Evolutionary conservation across 2,797 vertebrate species (phyloP).

Genomic region (Halcyon badia): DNA sequence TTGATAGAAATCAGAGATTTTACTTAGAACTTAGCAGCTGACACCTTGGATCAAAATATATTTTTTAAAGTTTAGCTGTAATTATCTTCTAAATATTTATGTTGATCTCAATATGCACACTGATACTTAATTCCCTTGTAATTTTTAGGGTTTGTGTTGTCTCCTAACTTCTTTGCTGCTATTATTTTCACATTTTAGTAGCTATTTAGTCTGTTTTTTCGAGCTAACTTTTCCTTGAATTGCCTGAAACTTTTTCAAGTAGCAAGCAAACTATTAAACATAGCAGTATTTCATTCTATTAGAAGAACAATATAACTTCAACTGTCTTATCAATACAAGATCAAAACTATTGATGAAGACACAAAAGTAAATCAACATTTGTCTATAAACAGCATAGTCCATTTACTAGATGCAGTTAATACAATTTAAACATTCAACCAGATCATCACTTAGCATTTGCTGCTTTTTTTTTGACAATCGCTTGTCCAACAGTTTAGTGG

Average conservation of each 20-base stretch:
- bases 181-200: not conserved
- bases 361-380: conserved; percentile 54
- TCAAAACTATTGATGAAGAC: conserved; percentile 70
- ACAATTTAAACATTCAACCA: conserved; percentile 42
- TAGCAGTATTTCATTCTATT: conserved; percentile 58
- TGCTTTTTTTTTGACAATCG: not conserved
- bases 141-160: not conserved
- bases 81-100: not conserved
- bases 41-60: not conserved
- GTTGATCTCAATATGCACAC: not conserved
- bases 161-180: not conserved
- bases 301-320: not conserved
- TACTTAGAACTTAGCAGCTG: not conserved
- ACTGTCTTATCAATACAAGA: conserved; percentile 51
- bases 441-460: not conserved
- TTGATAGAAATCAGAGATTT: not conserved
- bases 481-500: not conserved
- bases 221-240: not conserved
- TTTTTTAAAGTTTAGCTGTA: not conserved
- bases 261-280: not conserved
- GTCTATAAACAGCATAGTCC: conserved; percentile 31
- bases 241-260: not conserved
- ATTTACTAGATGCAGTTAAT: conserved; percentile 47
- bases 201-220: not conserved
- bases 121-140: not conserved